Percentiles rank a stretch among this genome's conserved stretches.
Evolutionary conservation across 2,888 invertebrate genomes (phyloP).

Genomic region (Charanyca ferruginea): DNA sequence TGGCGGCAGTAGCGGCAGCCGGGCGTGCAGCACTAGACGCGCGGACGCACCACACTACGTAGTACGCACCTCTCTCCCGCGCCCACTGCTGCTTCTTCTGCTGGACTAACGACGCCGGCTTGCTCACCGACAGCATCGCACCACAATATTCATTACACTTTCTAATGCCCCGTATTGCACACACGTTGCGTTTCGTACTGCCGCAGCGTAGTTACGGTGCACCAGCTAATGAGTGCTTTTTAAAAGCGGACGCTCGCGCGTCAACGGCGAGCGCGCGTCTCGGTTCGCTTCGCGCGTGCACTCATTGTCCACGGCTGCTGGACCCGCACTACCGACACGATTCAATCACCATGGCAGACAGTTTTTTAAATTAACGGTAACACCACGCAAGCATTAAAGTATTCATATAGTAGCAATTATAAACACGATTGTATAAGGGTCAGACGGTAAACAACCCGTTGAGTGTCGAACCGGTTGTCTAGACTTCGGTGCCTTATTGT

Average conservation of each 20-base stretch:
- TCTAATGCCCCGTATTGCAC: constrained; percentile 88
- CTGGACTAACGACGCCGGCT: constrained; percentile 94
- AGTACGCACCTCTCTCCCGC: constrained; percentile 95
- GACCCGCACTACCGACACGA: constrained; percentile 72
- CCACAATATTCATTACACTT: constrained; percentile 87
- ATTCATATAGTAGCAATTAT: constrained; percentile 64
- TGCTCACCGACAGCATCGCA: constrained; percentile 90
- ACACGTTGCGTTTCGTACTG: constrained; percentile 82
- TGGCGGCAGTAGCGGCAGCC: constrained; percentile 50
- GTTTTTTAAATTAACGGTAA: constrained; percentile 71
- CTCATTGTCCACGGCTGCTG: constrained; percentile 85
- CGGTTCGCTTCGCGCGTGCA: constrained; percentile 87
- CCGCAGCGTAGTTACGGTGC: constrained; percentile 86
- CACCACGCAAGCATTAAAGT: constrained; percentile 60
- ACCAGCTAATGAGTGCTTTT: constrained; percentile 87
- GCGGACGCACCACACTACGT: constrained; percentile 62
- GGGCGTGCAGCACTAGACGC: constrained; percentile 49
- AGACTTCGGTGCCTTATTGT: constrained; percentile 82
- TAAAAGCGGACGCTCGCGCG: constrained; percentile 85
- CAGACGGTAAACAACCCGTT: constrained; percentile 47
- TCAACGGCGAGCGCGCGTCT: constrained; percentile 78
- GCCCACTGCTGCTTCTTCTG: constrained; percentile 98
- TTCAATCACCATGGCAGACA: constrained; percentile 72
- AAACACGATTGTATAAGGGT: constrained; percentile 62
- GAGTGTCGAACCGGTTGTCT: constrained; percentile 64